A percentile compares a stretch with the other conserved stretches of the same genome.
These are phyloP conservation scores for Psilanteris sp. DNA, from an alignment of 1,140 invertebrate species.

Conservation along the genomic window DNA sequence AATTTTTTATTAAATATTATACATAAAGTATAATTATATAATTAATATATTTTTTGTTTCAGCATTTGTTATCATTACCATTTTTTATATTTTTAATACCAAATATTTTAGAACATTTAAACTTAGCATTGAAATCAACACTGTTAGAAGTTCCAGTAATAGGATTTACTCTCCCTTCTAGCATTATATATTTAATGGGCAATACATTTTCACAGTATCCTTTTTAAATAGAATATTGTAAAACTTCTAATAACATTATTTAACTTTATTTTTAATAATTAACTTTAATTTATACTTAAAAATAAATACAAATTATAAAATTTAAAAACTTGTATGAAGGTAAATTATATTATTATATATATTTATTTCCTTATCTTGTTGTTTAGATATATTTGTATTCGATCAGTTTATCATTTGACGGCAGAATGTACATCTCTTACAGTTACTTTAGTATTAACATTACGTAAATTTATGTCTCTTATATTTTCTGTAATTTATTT, in stretches of 20 bases:
- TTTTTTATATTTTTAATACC: constrained; percentile 87
- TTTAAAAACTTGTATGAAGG: neutral
- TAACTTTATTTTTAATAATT: no score
- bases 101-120: constrained; percentile 88
- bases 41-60: constrained; percentile 76
- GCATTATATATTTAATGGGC: constrained; percentile 89
- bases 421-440: constrained; percentile 96
- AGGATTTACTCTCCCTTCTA: constrained; percentile 83
- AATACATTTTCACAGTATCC: constrained; percentile 95
- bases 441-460: constrained; percentile 96
- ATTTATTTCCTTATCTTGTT: constrained; percentile 60
- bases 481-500: constrained; percentile 98
- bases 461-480: constrained; percentile 96
- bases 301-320: constrained; percentile 2
- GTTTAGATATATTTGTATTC: constrained; percentile 91
- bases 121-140: constrained; percentile 82
- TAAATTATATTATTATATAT: constrained; percentile 1
- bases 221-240: no score
- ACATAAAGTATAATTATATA: no score
- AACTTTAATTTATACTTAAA: no score
- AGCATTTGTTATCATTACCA: constrained; percentile 93
- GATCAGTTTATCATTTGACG: constrained; percentile 95
- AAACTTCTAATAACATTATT: no score
- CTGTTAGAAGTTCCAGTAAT: constrained; percentile 78
- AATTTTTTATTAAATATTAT: no score